Base-by-base conservation (phyloP, 2,888 invertebrate species). In the Epistrophe eligans region DNA sequence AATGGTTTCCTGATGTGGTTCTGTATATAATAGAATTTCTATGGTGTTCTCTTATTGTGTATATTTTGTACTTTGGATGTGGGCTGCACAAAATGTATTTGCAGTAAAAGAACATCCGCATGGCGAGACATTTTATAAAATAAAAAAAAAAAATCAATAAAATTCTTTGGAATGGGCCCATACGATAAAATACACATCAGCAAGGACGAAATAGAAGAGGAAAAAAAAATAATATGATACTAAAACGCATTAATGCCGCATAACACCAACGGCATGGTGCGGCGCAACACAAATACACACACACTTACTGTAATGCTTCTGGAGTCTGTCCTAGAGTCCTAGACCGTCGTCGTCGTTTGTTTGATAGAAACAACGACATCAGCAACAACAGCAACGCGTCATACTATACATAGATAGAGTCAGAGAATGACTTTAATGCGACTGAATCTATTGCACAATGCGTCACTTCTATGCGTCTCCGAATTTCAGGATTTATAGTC, bases 221-320 rank as follows among this genome's bases (percentile, higher is more conserved):
- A 32, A 48, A 50, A 57, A 60, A 19, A 43, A 8, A 60, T 13
- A 15, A 24, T 43, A 50, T 28, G 45, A 24, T 55, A 62, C 64
- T 66, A 67, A 80, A 60, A 80, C 74, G 67, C 74, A 80, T 74
- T 80, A 74, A 74, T 80, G 80, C 80, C 80, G 80, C 80, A 80
- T 74, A 80, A 74, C 80, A 74, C 74, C 74, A 80, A 74, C 32
- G 40, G 66, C 66, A 28, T 5, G 11, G 58, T 17, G 35, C 32
- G 4, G 7, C 15, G 55, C 57, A 48, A 57, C 17, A 24, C 43
- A 55, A n/a, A 72, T 4, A 9, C 60, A 48, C 40, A 50, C n/a
- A 28, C 52, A 35, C 0, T n/a, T n/a, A n/a, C 52, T 3, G 48
- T 24, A 48, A 19, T 38, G 40, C 48, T 50, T 67, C 15, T 50